Base-by-base conservation (phyloP, 2,797 vertebrate genomes). In the Phaenicophaeus curvirostris region DNA sequence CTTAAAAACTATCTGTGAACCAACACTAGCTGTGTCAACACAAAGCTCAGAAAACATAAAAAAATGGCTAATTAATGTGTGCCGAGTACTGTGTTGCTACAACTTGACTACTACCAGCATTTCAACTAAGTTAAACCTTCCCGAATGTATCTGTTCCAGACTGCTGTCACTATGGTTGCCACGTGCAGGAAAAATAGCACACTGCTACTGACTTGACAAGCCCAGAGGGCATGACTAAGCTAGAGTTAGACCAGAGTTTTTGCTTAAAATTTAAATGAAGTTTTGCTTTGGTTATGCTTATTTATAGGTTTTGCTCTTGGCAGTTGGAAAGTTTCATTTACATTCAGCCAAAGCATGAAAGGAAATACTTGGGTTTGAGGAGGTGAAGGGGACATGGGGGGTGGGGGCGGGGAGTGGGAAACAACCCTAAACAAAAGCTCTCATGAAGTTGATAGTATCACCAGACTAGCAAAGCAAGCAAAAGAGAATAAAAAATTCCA, bases 281-380 rank as follows among this genome's bases (percentile, higher is more conserved):
- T 61, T 93, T 92, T 82, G 33, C 55, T 93, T 87, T 62, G 72
- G 68, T 62, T 53, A 57, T 92, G 42, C 91, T 97, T 97, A 93
- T 94, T 96, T 96, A 82, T 55, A 89, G 78, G 81, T 82, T 84
- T 84, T 94, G 55, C 41, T 67, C 83, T 94, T 94, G 77, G 80
- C 91, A 97, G 94, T 66, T 75, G 79, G 87, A 90, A 81, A 54
- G 48, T 94, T 97, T 92, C 78, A 87, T 95, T 97, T 96, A 89
- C 85, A 88, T 97, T 93, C 95, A 91, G 72, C 69, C 89, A 91
- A 96, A 96, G 77, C 81, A 81, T 77, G 82, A 96, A 93, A 89
- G 57, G 88, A 96, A 97, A 95, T 89, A 81, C 69, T 54, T 78
- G 69, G 82, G 9, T 16, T 78, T 67, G 48, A 13, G 18, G 3